Conservation (phyloP, 2,797 vertebrate species). For the Sebastes hubbsi region DNA sequence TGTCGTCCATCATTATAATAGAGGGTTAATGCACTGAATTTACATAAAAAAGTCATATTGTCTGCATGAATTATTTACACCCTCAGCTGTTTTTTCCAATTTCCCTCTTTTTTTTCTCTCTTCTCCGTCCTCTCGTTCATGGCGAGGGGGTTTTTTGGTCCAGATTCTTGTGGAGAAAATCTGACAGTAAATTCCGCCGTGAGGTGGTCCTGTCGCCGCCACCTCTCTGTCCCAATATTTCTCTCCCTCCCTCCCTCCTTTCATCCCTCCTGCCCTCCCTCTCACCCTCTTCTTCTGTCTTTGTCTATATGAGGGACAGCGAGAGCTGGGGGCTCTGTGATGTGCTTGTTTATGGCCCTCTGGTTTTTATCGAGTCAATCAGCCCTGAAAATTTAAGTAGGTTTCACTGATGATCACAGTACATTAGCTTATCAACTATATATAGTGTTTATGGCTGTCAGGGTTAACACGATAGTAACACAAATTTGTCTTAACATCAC, state of each 20-base stretch:
- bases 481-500: too few relatives aligned
- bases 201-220: conserved; percentile 83
- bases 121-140: conserved; percentile 69
- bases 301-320: conserved; percentile 46
- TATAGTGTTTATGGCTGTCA: background rate
- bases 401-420: conserved; percentile 21
- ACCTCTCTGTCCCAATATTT: conserved; percentile 64
- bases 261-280: conserved; percentile 11
- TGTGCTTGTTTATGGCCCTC: conserved; percentile 40
- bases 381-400: conserved; percentile 29
- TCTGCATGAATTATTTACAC: conserved; percentile 99
- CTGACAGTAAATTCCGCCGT: conserved; percentile 94
- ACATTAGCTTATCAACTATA: conserved; percentile 1
- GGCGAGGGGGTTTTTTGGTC: conserved; percentile 86
- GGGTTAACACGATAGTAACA: too few relatives aligned
- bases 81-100: conserved; percentile 98
- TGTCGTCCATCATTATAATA: conserved; percentile 99
- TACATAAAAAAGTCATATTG: conserved; percentile 99
- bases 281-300: conserved; percentile 37
- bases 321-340: conserved; percentile 22
- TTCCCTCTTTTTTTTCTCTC: conserved; percentile 61
- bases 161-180: conserved; percentile 93
- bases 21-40: conserved; percentile 99
- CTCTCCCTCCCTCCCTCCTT: conserved; percentile 26
- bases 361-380: conserved; percentile 51